Base-by-base conservation (phyloP, 2,113 vertebrate genomes). In the Thomomys bottae region DNA sequence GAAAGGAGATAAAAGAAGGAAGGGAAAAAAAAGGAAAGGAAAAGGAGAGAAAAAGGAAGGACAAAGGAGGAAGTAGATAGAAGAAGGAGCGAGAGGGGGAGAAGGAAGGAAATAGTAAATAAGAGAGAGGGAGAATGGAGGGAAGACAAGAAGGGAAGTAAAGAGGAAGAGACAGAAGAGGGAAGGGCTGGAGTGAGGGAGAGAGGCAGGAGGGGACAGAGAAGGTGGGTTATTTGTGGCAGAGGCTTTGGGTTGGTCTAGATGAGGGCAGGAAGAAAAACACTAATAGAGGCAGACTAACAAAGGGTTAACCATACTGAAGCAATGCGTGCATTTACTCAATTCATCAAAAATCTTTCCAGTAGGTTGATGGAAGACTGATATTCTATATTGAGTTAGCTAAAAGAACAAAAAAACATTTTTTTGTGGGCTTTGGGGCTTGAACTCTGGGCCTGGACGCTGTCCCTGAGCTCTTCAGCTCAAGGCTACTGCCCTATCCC, bases 281-380 rank as follows among this genome's bases (percentile, higher is more conserved):
- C 15, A 26, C 32, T 45, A 34, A 20, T 3, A 34, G 40, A 12
- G 63, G 49, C 49, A 54, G 14, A 54, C 49, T 54, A 54, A 42
- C 0, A 11, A 83, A 23, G 21, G 59, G 28, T 30, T 63, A 36
- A 32, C 6, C 9, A 20, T 17, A 64, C 32, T 45, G 28, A 89
- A 34, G 26, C 21, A 75, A 24, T 9, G n/a, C n/a, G 28, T 0
- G 1, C 23, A 68, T 28, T 34, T 0, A 10, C 1, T 24, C 4
- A 11, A 18, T 61, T 54, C 68, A 71, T 49, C n/a, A 82, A 40
- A 88, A 89, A 34, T 54, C 64, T 68, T 64, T 40, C 20, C 34
- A 57, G 23, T 34, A 76, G 70, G 12, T 32, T 80, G 73, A 68
- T 26, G 67, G 26, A 89, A 89, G 34, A 42, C 5, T 63, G 85